phyloP scores from a whole-genome alignment of 1,140 invertebrate genomes.

The Archegozetes longisetosus region DNA sequence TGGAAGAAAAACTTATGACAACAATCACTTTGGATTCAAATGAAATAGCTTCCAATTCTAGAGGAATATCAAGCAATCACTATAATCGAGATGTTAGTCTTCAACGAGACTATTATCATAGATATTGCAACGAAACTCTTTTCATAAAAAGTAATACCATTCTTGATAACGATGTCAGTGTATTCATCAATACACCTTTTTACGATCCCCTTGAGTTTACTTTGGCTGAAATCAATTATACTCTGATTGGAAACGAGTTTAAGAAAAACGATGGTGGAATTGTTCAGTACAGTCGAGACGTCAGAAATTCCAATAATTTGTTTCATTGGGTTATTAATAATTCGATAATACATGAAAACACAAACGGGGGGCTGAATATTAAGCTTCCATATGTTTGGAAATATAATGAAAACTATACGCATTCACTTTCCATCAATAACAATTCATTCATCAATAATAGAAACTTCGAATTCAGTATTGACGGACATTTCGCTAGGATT shows the following conservation, averaged over 20 bases:
- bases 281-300: conserved; percentile 68
- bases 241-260: conserved; percentile 57
- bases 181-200: conserved; percentile 61
- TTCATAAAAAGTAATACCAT: conserved; percentile 28
- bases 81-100: conserved; percentile 56
- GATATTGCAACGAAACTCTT: conserved; percentile 71
- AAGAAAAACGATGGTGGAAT: conserved; percentile 61
- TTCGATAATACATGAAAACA: conserved; percentile 60
- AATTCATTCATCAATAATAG: conserved; percentile 68
- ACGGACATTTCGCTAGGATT: conserved; percentile 70
- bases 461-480: conserved; percentile 65
- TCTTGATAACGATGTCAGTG: conserved; percentile 44
- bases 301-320: conserved; percentile 65
- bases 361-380: conserved; percentile 62
- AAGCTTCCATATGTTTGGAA: conserved; percentile 82
- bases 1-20: conserved; percentile 10
- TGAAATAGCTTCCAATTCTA: conserved; percentile 53
- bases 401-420: conserved; percentile 84
- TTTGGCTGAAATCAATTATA: conserved; percentile 51
- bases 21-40: conserved; percentile 25
- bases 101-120: conserved; percentile 58
- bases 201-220: conserved; percentile 40
- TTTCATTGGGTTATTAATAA: conserved; percentile 84
- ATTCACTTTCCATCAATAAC: conserved; percentile 66
- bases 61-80: conserved; percentile 64